Percentiles rank a stretch among this genome's conserved stretches.
These are phyloP conservation scores for Solenopsis invicta DNA, from an alignment of 1,140 invertebrate genomes.

Conservation along the genomic window DNA sequence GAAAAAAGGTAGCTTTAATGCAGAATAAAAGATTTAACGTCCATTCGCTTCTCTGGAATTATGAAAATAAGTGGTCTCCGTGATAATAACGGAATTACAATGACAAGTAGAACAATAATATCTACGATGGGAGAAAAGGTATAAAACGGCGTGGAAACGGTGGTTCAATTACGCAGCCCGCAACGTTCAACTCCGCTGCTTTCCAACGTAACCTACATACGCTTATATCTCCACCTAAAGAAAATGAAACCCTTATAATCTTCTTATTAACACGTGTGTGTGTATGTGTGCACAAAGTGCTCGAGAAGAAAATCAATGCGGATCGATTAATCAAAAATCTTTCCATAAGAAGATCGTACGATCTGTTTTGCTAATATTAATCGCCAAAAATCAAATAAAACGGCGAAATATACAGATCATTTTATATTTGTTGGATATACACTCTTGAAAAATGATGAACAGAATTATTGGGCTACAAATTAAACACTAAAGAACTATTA, in stretches of 20 bases:
- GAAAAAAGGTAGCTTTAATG: background rate
- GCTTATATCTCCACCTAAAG: constrained; percentile 33
- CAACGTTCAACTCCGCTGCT: constrained; percentile 49
- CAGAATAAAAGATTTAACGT: constrained; percentile 13
- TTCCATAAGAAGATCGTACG: background rate
- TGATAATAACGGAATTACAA: constrained; percentile 16
- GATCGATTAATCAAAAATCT: background rate
- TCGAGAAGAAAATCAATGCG: background rate
- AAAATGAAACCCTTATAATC: constrained; percentile 41
- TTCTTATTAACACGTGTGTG: constrained; percentile 28
- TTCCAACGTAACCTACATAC: constrained; percentile 65
- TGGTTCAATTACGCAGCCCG: constrained; percentile 43
- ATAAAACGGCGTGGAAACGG: constrained; percentile 43
- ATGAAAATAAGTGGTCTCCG: constrained; percentile 4
- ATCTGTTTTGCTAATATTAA: background rate
- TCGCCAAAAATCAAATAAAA: background rate
- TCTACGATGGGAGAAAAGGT: constrained; percentile 35
- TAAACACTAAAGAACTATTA: background rate
- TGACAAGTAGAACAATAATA: constrained; percentile 32
- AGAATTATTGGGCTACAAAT: background rate
- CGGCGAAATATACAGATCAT: background rate
- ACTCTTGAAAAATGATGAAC: background rate
- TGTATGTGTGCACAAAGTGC: background rate
- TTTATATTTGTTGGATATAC: background rate
- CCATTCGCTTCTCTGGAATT: background rate